Base-by-base conservation (phyloP, 2,113 vertebrate species). In the Carassius gibelio region DNA sequence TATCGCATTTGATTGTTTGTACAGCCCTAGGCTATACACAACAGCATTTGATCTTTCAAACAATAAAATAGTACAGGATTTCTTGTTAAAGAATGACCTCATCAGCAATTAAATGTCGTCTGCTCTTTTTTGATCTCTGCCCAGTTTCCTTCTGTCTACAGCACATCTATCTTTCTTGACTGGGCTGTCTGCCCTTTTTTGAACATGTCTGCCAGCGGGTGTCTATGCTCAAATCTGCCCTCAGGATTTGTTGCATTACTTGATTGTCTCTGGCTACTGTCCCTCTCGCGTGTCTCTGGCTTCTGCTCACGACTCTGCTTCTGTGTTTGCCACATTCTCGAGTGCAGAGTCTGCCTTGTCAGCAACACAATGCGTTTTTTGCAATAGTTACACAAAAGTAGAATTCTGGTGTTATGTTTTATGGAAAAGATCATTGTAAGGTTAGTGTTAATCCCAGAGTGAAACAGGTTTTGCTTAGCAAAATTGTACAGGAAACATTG, bases 401-500 rank as follows among this genome's bases (percentile, higher is more conserved):
- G 9, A 23, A 11, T n/a, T 61, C 10, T 61, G 6, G 59, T 61
- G 21, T 61, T 8, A 23, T 61, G 59, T 23, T 17, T 15, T 15
- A 15, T 55, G 52, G 21, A 1, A n/a, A n/a, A 5, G 59, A 3
- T 10, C 9, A 48, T 48, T 8, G 59, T n/a, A 61, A n/a, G 21
- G 2, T 61, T n/a, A 8, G 59, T 8, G 21, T 61, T 61, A 5
- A 30, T 30, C 30, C 30, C 30, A 30, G 30, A 30, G 30, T 30
- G 30, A 74, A 76, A 55, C 15, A 50, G 42, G 74, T 52, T 75
- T 75, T 30, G 48, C 13, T 75, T 30, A 55, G 48, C 50, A 71
- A 38, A 14, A 55, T 36, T 30, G 3, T n/a, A 36, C 15, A 82
- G 23, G 48, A 64, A 69, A 3, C 42, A 7, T 50, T 75, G 45